Evolutionary conservation across 2,888 invertebrate species (phyloP).

Genomic region (Polymixis lichenea): DNA sequence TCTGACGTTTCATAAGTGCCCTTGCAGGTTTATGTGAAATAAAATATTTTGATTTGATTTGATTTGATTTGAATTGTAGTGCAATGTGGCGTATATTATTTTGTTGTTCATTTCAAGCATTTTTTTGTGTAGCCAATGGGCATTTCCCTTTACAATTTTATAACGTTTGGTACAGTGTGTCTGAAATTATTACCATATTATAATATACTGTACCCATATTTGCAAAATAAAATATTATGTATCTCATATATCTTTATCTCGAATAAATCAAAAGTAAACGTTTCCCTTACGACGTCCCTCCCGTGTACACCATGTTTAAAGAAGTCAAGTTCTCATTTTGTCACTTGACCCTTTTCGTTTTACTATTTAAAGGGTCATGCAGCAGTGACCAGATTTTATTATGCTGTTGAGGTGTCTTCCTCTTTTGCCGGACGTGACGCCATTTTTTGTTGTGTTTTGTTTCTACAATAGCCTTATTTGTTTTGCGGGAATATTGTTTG

Average conservation of each 20-base stretch:
- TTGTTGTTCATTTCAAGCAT: no score
- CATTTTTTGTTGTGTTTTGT: conserved; percentile 42
- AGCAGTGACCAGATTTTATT: conserved; percentile 35
- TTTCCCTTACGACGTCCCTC: neutral
- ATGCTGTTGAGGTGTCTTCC: conserved; percentile 18
- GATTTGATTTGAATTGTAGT: no score
- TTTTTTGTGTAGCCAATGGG: no score
- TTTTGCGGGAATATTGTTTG: neutral
- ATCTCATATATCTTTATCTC: neutral
- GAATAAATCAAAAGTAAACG: neutral
- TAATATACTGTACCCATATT: no score
- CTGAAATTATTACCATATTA: no score
- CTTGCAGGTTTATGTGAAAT: no score
- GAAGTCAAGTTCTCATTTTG: conserved; percentile 1
- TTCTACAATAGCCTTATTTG: neutral
- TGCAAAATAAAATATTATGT: no score
- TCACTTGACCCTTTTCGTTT: conserved; percentile 34
- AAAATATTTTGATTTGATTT: no score
- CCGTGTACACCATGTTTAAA: neutral
- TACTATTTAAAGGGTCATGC: conserved; percentile 44
- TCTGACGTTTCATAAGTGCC: no score
- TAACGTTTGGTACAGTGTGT: no score
- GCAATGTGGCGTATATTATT: no score
- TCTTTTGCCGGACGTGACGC: neutral
- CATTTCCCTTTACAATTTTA: no score